Evolutionary conservation across 2,113 vertebrate species (phyloP).

Genomic region (Stegostoma tigrinum): DNA sequence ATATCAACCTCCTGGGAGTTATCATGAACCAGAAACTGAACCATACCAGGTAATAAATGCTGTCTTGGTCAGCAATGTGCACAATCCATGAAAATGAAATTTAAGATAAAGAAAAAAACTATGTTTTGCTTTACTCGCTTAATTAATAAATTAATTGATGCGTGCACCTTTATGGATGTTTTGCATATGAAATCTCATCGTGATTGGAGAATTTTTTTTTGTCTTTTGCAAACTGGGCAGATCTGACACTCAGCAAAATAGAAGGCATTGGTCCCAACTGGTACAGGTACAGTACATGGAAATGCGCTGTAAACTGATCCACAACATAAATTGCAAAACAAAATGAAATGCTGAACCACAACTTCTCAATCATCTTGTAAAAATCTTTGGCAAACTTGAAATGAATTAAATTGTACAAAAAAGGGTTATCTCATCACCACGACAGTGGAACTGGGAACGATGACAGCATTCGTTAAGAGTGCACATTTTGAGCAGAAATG

Average conservation of each 20-base stretch:
- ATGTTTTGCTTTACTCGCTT: neutral
- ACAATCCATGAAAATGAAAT: no score
- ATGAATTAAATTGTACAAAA: neutral
- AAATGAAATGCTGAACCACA: neutral
- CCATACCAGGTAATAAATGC: no score
- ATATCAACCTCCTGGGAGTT: no score
- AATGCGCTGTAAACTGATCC: neutral
- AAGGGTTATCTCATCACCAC: neutral
- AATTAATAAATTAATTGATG: neutral
- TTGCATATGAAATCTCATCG: neutral
- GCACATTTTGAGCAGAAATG: neutral
- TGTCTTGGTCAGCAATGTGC: no score
- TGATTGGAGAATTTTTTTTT: neutral
- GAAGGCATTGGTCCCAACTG: neutral
- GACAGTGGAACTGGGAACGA: neutral
- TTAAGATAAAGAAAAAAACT: neutral
- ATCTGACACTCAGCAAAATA: neutral
- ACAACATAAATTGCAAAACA: neutral
- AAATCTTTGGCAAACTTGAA: neutral
- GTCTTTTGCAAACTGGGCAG: neutral
- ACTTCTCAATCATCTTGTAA: no score
- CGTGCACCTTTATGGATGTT: neutral
- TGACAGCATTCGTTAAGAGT: neutral
- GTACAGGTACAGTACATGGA: neutral
- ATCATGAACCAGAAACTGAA: no score